Evolutionary conservation across 2,797 vertebrate genomes (phyloP).

Genomic region (Simalia tracyae): DNA sequence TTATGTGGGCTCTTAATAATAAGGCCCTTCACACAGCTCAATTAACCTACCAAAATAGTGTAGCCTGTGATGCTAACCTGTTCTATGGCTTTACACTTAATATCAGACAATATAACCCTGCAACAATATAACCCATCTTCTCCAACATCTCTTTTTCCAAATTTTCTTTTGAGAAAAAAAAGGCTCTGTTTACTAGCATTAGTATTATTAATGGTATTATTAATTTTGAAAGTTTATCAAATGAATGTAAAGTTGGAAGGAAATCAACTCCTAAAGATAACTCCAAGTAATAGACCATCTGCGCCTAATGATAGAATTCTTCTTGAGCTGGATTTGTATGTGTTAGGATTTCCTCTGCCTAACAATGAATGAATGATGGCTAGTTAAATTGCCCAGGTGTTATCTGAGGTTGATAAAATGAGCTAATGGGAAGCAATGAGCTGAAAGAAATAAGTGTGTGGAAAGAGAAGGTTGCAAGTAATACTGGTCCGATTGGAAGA

Average conservation of each 20-base stretch:
- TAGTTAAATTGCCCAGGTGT: constrained; percentile 34
- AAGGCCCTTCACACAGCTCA: neutral
- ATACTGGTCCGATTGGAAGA: neutral
- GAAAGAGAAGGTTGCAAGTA: neutral
- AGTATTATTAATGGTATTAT: neutral
- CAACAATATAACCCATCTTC: neutral
- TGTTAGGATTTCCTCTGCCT: neutral
- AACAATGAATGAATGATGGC: neutral
- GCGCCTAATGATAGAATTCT: neutral
- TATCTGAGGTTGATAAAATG: constrained; percentile 3
- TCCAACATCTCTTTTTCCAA: neutral
- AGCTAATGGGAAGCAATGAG: neutral
- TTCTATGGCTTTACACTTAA: neutral
- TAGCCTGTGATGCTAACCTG: neutral
- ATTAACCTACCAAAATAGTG: neutral
- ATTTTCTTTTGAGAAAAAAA: neutral
- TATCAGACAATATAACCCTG: neutral
- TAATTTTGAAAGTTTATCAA: neutral
- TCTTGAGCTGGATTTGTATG: fast-evolving
- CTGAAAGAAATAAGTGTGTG: neutral
- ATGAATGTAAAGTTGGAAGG: neutral
- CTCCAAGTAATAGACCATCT: fast-evolving
- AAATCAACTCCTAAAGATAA: neutral
- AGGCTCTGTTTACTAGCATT: neutral
- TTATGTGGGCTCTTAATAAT: neutral